Conservation (phyloP, 2,888 invertebrate species). For the Candidula unifasciata region DNA sequence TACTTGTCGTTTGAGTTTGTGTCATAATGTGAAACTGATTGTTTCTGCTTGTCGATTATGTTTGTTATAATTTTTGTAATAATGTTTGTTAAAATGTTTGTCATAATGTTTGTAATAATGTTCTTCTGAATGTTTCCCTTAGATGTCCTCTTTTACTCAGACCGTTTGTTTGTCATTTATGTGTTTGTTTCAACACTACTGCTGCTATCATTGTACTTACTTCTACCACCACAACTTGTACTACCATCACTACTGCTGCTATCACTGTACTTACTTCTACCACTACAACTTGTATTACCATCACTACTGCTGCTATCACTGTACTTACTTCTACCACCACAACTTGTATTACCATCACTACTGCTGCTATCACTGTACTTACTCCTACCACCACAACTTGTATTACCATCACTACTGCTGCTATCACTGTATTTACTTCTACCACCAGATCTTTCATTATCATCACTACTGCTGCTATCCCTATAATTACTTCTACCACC, state of each 20-base stretch:
- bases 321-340: constrained; percentile 10
- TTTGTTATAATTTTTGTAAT: too few relatives aligned
- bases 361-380: neutral
- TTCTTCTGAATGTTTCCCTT: too few relatives aligned
- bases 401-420: neutral
- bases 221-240: constrained; percentile 22
- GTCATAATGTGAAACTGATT: too few relatives aligned
- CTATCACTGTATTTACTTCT: neutral
- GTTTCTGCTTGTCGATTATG: too few relatives aligned
- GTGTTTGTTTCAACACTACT: too few relatives aligned
- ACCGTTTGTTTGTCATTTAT: too few relatives aligned
- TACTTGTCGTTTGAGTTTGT: too few relatives aligned
- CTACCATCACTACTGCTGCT: constrained; percentile 16
- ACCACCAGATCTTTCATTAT: neutral
- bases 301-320: constrained; percentile 3
- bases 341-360: constrained; percentile 6
- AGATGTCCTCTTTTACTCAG: too few relatives aligned
- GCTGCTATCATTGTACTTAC: neutral
- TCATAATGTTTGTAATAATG: too few relatives aligned
- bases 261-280: neutral
- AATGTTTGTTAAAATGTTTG: too few relatives aligned
- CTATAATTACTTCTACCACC: neutral
- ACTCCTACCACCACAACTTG: neutral
- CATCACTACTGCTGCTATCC: neutral
- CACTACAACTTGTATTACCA: neutral